phyloP scores from a whole-genome alignment of 2,888 invertebrate genomes.

The Synergus japonicus region DNA sequence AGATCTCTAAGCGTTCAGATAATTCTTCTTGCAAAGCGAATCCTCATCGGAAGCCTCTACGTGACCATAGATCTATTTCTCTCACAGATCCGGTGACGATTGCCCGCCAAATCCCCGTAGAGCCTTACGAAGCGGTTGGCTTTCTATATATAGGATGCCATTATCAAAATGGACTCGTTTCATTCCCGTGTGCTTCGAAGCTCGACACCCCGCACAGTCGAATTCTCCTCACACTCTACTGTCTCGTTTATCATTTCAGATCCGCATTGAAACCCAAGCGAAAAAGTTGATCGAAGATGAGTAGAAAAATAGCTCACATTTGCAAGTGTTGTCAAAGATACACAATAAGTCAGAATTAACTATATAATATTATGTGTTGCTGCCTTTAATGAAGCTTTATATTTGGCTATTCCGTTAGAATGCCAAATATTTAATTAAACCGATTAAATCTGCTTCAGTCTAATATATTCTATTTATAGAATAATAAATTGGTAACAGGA shows the following conservation, averaged over 20 bases:
- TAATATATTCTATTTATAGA: neutral
- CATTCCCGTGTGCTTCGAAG: conserved; percentile 61
- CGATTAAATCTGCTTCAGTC: no score
- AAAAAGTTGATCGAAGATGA: conserved; percentile 28
- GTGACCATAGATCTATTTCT: conserved; percentile 58
- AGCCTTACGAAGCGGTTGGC: conserved; percentile 70
- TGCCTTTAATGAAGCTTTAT: no score
- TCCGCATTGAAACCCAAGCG: neutral
- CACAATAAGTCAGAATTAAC: no score
- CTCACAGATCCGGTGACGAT: conserved; percentile 67
- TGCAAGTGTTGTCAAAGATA: no score
- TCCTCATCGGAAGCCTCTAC: conserved; percentile 38
- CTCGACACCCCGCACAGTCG: conserved; percentile 59
- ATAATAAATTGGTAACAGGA: conserved; percentile 39
- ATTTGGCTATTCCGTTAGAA: no score
- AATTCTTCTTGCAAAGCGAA: conserved; percentile 28
- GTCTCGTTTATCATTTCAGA: conserved; percentile 38
- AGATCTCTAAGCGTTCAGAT: neutral
- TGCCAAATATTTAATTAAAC: no score
- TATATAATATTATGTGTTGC: no score
- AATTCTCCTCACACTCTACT: conserved; percentile 33
- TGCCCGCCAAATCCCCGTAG: conserved; percentile 73
- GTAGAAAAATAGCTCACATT: neutral
- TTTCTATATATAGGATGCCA: conserved; percentile 69
- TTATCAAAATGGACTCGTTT: conserved; percentile 76